A percentile compares a stretch with the other conserved stretches of the same genome.
Conservation (phyloP, 2,888 invertebrate genomes). For the Sipunculus nudus region DNA sequence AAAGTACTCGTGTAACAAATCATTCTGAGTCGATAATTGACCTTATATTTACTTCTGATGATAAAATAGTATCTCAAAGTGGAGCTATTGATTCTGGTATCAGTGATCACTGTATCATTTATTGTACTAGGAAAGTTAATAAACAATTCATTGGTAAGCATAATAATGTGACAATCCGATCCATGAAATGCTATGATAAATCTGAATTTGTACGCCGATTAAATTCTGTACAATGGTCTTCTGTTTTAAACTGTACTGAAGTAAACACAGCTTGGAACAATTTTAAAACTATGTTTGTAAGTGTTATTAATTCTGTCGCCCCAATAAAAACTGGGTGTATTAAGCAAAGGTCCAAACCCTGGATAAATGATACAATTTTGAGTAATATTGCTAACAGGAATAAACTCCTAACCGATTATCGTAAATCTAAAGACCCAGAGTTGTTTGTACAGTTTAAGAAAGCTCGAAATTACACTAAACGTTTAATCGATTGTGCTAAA, state of each 20-base stretch:
- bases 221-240: neutral
- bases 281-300: neutral
- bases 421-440: neutral
- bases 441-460: neutral
- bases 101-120: neutral
- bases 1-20: neutral
- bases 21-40: neutral
- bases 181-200: neutral
- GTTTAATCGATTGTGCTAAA: neutral
- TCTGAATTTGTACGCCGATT: neutral
- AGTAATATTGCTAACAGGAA: neutral
- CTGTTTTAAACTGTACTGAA: neutral
- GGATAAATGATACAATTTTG: neutral
- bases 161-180: neutral
- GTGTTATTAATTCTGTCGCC: neutral
- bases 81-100: neutral
- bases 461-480: neutral
- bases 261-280: too few relatives aligned
- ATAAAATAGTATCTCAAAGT: neutral
- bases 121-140: neutral
- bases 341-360: neutral
- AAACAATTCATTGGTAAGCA: too few relatives aligned
- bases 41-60: neutral
- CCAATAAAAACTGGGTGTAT: too few relatives aligned
- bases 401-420: neutral